phyloP scores from a whole-genome alignment of 37 sponge, comb jelly and placozoan species.

The Dysidea cf. avara region DNA sequence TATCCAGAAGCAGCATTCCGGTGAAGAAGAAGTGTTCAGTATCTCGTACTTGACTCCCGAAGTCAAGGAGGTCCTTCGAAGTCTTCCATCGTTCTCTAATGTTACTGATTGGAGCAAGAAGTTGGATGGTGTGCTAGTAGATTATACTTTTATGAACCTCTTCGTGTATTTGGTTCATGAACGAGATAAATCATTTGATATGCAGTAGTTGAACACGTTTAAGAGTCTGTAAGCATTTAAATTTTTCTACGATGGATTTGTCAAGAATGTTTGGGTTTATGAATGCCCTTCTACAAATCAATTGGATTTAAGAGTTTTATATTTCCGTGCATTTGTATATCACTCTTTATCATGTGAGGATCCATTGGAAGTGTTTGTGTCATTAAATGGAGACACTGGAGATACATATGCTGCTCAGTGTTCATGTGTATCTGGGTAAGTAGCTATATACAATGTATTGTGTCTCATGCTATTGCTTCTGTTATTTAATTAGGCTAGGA shows the following conservation, averaged over 20 bases:
- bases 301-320: not conserved
- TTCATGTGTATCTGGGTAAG: too few species aligned
- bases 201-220: constrained; percentile 17
- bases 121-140: not conserved
- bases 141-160: constrained; percentile 29
- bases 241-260: constrained; percentile 34
- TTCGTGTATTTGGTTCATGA: constrained; percentile 18
- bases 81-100: constrained; percentile 1
- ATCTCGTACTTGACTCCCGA: constrained; percentile 9
- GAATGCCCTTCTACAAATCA: not conserved
- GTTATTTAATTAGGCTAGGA: too few species aligned
- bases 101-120: constrained; percentile 9
- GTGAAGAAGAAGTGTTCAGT: not conserved
- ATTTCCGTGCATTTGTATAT: constrained; percentile 23
- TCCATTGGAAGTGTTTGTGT: constrained; percentile 28
- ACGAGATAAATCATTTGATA: constrained; percentile 24
- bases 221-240: constrained; percentile 23
- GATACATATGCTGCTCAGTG: too few species aligned
- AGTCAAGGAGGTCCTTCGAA: not conserved
- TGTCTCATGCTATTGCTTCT: too few species aligned
- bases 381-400: constrained; percentile 42
- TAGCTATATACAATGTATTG: too few species aligned
- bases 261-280: constrained; percentile 25
- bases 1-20: not conserved
- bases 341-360: constrained; percentile 5